These are phyloP conservation scores for Ramphastos sulfuratus DNA, from an alignment of 2,113 vertebrate genomes.

Conservation along the genomic window DNA sequence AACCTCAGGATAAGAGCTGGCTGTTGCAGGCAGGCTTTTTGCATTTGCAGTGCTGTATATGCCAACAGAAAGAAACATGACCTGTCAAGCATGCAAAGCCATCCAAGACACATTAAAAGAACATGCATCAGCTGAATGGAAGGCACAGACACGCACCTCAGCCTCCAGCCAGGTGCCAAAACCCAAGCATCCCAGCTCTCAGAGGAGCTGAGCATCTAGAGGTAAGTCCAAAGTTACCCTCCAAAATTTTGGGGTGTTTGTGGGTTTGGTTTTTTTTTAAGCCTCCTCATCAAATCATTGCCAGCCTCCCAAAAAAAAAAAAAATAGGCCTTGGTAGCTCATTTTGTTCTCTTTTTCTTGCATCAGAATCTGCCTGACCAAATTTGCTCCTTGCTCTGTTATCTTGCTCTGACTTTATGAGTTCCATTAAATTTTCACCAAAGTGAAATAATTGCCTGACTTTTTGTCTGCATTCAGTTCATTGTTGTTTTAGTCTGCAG, in stretches of 20 bases:
- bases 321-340: background rate
- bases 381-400: background rate
- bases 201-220: background rate
- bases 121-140: background rate
- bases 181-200: background rate
- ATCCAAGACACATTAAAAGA: background rate
- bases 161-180: background rate
- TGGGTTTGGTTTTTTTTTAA: background rate
- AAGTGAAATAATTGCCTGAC: constrained; percentile 46
- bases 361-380: background rate
- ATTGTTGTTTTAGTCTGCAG: constrained; percentile 38
- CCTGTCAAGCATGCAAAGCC: background rate
- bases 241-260: background rate
- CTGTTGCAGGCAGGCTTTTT: background rate
- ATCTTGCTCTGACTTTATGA: background rate
- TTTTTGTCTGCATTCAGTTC: background rate
- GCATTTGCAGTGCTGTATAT: background rate
- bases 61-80: constrained; percentile 33
- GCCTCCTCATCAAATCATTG: background rate
- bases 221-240: background rate
- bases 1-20: constrained; percentile 42
- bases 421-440: constrained; percentile 25
- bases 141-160: rapidly evolving
- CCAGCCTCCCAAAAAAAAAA: background rate
- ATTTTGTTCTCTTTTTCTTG: background rate